A percentile compares a stretch with the other conserved stretches of the same genome.
These are phyloP conservation scores for Lasioglossum marginatum DNA, from an alignment of 2,888 invertebrate species.

Conservation along the genomic window DNA sequence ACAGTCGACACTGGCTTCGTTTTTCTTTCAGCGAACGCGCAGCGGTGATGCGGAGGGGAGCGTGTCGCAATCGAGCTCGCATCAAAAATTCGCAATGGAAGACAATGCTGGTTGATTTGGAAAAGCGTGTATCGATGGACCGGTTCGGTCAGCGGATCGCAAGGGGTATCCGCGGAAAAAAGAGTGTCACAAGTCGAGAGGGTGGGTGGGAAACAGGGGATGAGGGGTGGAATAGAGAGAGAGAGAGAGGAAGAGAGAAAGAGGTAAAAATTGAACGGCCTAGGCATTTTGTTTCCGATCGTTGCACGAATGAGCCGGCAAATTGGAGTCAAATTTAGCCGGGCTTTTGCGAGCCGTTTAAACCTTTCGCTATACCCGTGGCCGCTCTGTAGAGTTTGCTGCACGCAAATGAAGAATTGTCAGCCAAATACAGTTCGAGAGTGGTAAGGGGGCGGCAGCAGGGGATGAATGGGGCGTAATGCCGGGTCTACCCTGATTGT, in stretches of 20 bases:
- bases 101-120: constrained; percentile 58
- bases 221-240: neutral
- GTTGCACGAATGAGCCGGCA: constrained; percentile 65
- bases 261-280: constrained; percentile 22
- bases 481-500: constrained; percentile 83
- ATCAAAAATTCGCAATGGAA: constrained; percentile 51
- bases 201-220: too few species aligned
- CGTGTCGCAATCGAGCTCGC: constrained; percentile 18
- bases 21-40: neutral
- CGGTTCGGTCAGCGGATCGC: constrained; percentile 54
- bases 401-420: constrained; percentile 84
- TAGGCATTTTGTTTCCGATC: constrained; percentile 62
- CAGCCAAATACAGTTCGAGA: constrained; percentile 80
- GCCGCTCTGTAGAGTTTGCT: constrained; percentile 78
- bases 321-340: constrained; percentile 61
- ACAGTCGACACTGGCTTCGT: neutral
- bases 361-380: constrained; percentile 70
- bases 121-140: constrained; percentile 45
- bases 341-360: constrained; percentile 67
- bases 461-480: constrained; percentile 84
- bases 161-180: constrained; percentile 20
- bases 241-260: neutral
- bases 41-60: neutral
- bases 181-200: neutral
- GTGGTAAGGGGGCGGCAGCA: constrained; percentile 70